phyloP scores from a whole-genome alignment of 1,140 invertebrate genomes.

The Drosophila tsacasi region DNA sequence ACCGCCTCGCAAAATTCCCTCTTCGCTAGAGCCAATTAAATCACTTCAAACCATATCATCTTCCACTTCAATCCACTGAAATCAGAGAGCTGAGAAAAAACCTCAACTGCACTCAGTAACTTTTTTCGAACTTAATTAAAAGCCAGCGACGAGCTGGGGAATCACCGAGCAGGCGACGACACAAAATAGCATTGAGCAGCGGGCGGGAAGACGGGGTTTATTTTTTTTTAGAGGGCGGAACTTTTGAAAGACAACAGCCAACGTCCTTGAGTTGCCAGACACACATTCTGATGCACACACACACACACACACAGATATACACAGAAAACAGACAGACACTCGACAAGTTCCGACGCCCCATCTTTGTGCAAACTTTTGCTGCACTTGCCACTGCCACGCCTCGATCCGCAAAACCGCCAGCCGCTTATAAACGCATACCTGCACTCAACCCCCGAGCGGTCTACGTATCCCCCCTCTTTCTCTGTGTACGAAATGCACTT shows the following conservation, averaged over 20 bases:
- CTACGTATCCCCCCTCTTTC: neutral
- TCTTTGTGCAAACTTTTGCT: constrained; percentile 14
- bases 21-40: neutral
- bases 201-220: constrained; percentile 1
- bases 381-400: constrained; percentile 42
- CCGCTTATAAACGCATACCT: constrained; percentile 1
- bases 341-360: constrained; percentile 10
- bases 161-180: constrained; percentile 19
- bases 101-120: constrained; percentile 14
- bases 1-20: neutral
- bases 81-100: constrained; percentile 27
- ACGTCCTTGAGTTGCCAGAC: constrained; percentile 59
- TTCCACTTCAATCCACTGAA: constrained; percentile 12
- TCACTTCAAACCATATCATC: constrained; percentile 4
- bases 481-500: constrained; percentile 32
- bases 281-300: constrained; percentile 14
- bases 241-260: constrained; percentile 24
- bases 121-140: constrained; percentile 64
- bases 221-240: constrained; percentile 11
- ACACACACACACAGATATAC: neutral
- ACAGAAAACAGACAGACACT: neutral
- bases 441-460: neutral
- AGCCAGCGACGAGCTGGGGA: constrained; percentile 12
- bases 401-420: constrained; percentile 8
- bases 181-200: constrained; percentile 31